Evolutionary conservation across 2,888 invertebrate species (phyloP), one percentile per base, ranked within the genome.

Genomic region (Netelia inedita): DNA sequence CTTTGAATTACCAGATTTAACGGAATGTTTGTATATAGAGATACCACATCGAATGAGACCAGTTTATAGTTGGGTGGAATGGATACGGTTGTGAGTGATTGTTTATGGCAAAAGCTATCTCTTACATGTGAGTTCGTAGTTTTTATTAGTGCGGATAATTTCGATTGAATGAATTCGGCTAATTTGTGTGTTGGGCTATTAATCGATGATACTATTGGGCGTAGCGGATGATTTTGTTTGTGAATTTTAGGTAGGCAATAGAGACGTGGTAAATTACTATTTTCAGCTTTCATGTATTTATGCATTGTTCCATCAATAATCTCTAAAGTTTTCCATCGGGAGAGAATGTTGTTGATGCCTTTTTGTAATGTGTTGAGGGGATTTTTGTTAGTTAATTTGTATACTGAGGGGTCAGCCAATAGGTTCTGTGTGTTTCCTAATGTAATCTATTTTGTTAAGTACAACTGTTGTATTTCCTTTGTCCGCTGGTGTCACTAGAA

Each of bases 31-130:
- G 2, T 23, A 2, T 23, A 23, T 1, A 23, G 23, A 23, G 80
- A 41, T 1, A 35, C 50, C 1, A 81, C 66, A 59, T 81, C 73
- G 2, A 81, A 21, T 0, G 74, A 81, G n/a, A 74, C 63, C 8
- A 80, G 59, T n/a, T 35, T 8, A 16, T 74, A 59, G 3, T 66
- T 21, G 1, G 5, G 8, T 14, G 78, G 78, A 16, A 78, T 28
- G 11, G 8, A 11, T 1, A 75, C 3, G 1, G 50, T 53, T 1
- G 19, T 2, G 14, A 79, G 1, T 5, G 55, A 1, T 16, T 50
- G 11, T 65, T 55, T 61, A 1, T 71, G n/a, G 5, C 19, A 1
- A 23, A 71, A 63, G 1, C 79, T 63, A 46, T 79, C 65, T 50
- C 69, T 71, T 23, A 28, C 61, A 19, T 79, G 5, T 19, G 81